These are phyloP conservation scores for Toxotes chatareus DNA, from an alignment of 2,113 vertebrate species.

Conservation along the genomic window DNA sequence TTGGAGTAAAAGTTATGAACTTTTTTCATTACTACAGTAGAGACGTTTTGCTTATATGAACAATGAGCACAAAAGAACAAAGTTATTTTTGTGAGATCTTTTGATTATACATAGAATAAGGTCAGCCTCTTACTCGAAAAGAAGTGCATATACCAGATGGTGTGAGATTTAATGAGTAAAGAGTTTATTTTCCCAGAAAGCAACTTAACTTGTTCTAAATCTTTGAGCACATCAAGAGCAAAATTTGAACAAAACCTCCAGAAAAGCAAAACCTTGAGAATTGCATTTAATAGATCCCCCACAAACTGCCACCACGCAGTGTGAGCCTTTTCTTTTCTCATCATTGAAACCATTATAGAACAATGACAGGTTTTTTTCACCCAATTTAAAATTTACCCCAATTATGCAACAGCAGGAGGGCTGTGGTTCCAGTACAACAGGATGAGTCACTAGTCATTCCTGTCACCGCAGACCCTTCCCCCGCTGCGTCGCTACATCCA, in stretches of 20 bases:
- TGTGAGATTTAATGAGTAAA: not conserved
- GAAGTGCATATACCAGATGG: not conserved
- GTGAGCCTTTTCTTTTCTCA: conserved; percentile 17
- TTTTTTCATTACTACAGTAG: not conserved
- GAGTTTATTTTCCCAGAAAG: not conserved
- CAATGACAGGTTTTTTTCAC: not conserved
- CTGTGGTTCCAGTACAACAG: conserved; percentile 33
- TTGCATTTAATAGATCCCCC: not conserved
- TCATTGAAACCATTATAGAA: conserved; percentile 4
- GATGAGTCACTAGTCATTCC: conserved; percentile 62
- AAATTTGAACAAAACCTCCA: not conserved
- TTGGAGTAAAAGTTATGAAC: not conserved
- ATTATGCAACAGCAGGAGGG: conserved; percentile 46
- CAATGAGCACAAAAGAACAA: too few species aligned
- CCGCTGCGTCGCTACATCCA: conserved; percentile 1
- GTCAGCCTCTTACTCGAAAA: not conserved
- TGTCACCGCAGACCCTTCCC: conserved; percentile 26
- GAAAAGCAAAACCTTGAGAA: not conserved
- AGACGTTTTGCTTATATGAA: not conserved
- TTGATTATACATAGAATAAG: not conserved
- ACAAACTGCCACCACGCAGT: not conserved
- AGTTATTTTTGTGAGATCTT: not conserved
- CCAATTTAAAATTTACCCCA: conserved; percentile 32
- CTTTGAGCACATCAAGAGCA: not conserved
- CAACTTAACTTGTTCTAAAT: not conserved